phyloP scores from a whole-genome alignment of 2,797 vertebrate genomes.

The Dallia pectoralis region DNA sequence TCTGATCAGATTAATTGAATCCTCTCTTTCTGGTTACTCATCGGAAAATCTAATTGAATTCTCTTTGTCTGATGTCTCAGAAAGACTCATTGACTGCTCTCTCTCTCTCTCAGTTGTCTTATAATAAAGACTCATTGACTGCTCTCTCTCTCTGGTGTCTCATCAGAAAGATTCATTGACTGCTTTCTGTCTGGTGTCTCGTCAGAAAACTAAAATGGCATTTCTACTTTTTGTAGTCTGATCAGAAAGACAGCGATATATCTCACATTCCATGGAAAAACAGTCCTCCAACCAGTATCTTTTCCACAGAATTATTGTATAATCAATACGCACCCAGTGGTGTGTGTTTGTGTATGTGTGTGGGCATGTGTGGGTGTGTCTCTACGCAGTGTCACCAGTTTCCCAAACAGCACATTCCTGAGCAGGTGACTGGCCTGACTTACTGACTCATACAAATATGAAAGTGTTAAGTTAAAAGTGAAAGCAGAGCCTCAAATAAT shows the following conservation, averaged over 20 bases:
- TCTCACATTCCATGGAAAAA: not conserved
- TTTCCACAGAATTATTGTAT: not conserved
- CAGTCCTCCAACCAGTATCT: not conserved
- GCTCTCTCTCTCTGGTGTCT: no score
- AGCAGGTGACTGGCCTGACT: slow-evolving; percentile 49
- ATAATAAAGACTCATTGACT: no score
- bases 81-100: no score
- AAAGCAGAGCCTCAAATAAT: slow-evolving; percentile 43
- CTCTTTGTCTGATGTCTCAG: no score
- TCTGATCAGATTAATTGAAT: no score
- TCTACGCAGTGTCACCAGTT: slow-evolving; percentile 10
- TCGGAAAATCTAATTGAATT: no score
- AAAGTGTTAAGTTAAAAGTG: slow-evolving; percentile 42
- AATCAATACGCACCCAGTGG: slow-evolving; percentile 3
- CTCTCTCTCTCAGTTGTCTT: no score
- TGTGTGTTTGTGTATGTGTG: slow-evolving; percentile 21
- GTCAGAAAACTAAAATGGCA: no score
- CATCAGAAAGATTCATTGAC: no score
- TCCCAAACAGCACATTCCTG: slow-evolving; percentile 52
- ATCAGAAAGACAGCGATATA: not conserved
- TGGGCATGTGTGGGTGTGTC: not conserved
- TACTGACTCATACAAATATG: slow-evolving; percentile 51
- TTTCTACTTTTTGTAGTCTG: not conserved
- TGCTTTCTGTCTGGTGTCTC: no score
- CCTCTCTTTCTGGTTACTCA: no score